Conservation (phyloP, 2,888 invertebrate genomes). For the Trachelus stipa region DNA sequence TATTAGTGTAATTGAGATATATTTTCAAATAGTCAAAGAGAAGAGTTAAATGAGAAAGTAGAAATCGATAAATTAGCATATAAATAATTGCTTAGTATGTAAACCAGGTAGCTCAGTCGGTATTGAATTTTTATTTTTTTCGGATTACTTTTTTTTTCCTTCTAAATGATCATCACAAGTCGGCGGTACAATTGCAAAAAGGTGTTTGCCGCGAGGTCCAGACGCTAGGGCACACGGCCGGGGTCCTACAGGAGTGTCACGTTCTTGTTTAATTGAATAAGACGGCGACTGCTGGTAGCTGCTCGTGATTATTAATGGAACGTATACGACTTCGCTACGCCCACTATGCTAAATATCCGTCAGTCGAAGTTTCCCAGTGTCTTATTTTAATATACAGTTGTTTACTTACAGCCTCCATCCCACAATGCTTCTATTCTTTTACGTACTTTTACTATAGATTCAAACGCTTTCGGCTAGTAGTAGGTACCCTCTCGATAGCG, state of each 20-base stretch:
- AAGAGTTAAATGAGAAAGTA: no score
- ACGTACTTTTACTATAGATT: neutral
- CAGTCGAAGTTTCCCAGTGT: neutral
- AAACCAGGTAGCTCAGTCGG: neutral
- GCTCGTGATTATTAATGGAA: conserved; percentile 46
- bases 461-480: neutral
- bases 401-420: neutral
- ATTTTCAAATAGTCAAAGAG: no score
- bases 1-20: neutral
- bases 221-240: conserved; percentile 36
- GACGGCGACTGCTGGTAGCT: conserved; percentile 40
- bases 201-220: conserved; percentile 33
- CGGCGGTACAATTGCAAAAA: conserved; percentile 37
- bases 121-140: neutral
- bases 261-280: conserved; percentile 53
- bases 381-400: neutral
- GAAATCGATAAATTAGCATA: neutral
- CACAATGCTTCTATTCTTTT: no score
- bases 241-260: conserved; percentile 30
- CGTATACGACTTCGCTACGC: conserved; percentile 20
- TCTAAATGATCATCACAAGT: neutral
- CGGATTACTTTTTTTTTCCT: no score
- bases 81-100: neutral
- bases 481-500: neutral
- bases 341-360: neutral